Conservation (phyloP, 2,888 invertebrate genomes). For the Blastobasis adustella region DNA sequence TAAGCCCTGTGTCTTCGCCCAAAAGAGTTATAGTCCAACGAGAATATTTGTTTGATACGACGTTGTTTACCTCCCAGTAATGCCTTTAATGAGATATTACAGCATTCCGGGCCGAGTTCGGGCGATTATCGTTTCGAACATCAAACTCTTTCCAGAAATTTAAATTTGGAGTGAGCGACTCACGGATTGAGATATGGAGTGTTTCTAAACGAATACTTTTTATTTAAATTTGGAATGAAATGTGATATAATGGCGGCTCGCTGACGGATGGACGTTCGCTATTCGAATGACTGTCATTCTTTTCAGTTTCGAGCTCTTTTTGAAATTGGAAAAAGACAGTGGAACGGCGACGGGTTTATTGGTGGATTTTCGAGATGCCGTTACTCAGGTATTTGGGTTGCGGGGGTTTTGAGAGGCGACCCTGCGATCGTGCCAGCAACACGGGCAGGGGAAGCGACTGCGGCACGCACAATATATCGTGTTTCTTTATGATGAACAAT, state of each 20-base stretch:
- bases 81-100: conserved; percentile 65
- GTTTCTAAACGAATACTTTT: conserved; percentile 54
- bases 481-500: too few relatives aligned
- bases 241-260: conserved; percentile 49
- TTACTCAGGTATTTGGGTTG: conserved; percentile 22
- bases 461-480: too few relatives aligned
- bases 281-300: conserved; percentile 27
- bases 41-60: conserved; percentile 29
- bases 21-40: conserved; percentile 38
- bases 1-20: conserved; percentile 27
- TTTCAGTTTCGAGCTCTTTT: conserved; percentile 23
- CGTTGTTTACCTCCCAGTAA: conserved; percentile 35
- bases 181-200: conserved; percentile 60
- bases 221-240: conserved; percentile 59
- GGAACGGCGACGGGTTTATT: conserved; percentile 5
- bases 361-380: conserved; percentile 17
- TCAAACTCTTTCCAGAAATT: conserved; percentile 67
- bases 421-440: conserved; percentile 46
- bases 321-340: conserved; percentile 10
- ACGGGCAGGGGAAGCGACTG: conserved; percentile 38
- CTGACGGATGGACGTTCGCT: conserved; percentile 42
- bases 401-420: conserved; percentile 42
- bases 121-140: conserved; percentile 61
- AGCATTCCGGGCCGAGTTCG: conserved; percentile 52
- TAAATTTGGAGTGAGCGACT: conserved; percentile 58